These are phyloP conservation scores for Channa maculata DNA, from an alignment of 2,113 vertebrate species.

Conservation along the genomic window DNA sequence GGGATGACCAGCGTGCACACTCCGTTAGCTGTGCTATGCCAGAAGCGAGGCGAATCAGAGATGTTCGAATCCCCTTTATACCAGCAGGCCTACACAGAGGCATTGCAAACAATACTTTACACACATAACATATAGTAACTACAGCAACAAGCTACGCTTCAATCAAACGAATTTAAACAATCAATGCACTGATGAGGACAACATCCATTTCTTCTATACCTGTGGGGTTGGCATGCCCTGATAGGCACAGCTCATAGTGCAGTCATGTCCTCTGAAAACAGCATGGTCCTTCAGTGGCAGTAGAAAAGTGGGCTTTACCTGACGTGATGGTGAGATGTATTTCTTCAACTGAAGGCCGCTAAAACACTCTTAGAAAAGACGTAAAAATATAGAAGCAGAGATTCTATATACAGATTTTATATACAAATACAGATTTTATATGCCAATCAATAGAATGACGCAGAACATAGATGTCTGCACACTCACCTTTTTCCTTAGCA, in stretches of 20 bases:
- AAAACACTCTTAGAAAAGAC: slow-evolving; percentile 36
- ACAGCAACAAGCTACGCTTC: background rate
- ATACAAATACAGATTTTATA: background rate
- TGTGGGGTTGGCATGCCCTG: slow-evolving; percentile 66
- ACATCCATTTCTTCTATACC: slow-evolving; percentile 1
- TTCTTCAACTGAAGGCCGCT: slow-evolving; percentile 56
- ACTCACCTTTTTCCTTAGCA: slow-evolving; percentile 76
- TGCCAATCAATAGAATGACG: background rate
- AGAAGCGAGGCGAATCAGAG: slow-evolving; percentile 67
- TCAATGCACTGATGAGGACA: background rate
- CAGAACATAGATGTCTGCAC: background rate
- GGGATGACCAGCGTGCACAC: slow-evolving; percentile 75
- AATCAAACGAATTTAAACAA: background rate
- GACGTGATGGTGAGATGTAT: slow-evolving; percentile 49
- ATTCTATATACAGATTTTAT: background rate
- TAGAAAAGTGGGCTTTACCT: slow-evolving; percentile 74
- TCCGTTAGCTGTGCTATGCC: slow-evolving; percentile 69
- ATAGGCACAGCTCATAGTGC: slow-evolving; percentile 79
- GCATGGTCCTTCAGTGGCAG: slow-evolving; percentile 69
- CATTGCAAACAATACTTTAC: background rate
- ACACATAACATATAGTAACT: no score
- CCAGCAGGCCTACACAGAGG: slow-evolving; percentile 50
- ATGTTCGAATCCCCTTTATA: slow-evolving; percentile 66
- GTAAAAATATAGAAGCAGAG: slow-evolving; percentile 1
- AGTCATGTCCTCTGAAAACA: slow-evolving; percentile 59